phyloP scores from a whole-genome alignment of 2,888 invertebrate genomes.

The Gymnoscelis rufifasciata region DNA sequence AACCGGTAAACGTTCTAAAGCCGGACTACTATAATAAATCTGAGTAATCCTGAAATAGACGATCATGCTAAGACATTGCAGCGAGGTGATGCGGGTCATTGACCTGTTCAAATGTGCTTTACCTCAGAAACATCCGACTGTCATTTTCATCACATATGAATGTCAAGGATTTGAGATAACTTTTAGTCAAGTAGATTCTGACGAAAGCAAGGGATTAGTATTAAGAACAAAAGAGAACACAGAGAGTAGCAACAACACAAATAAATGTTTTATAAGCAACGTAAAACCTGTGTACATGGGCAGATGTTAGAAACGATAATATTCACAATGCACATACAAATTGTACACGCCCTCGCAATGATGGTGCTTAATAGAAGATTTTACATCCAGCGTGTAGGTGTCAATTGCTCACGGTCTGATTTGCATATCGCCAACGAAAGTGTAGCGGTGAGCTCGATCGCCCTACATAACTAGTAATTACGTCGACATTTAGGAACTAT shows the following conservation, averaged over 20 bases:
- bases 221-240: no score
- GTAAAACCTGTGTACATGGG: no score
- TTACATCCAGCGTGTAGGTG: conserved; percentile 43
- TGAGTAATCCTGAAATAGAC: conserved; percentile 35
- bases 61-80: conserved; percentile 37
- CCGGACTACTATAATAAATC: conserved; percentile 36
- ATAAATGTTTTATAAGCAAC: no score
- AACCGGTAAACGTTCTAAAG: conserved; percentile 22
- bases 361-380: conserved; percentile 44
- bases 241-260: no score
- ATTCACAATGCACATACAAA: conserved; percentile 36
- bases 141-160: conserved; percentile 41
- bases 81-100: conserved; percentile 32
- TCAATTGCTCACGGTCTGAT: conserved; percentile 63
- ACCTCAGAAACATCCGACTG: conserved; percentile 45
- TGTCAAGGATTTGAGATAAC: no score
- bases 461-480: conserved; percentile 46
- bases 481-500: conserved; percentile 20
- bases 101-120: conserved; percentile 51
- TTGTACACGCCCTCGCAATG: conserved; percentile 43
- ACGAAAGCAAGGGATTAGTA: no score
- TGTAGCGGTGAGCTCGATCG: conserved; percentile 56
- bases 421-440: conserved; percentile 71
- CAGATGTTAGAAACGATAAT: conserved; percentile 20
- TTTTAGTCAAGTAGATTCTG: no score